Percentiles rank a stretch among this genome's conserved stretches.
These are phyloP conservation scores for Dromaius novaehollandiae DNA, from an alignment of 2,113 vertebrate genomes.

Conservation along the genomic window DNA sequence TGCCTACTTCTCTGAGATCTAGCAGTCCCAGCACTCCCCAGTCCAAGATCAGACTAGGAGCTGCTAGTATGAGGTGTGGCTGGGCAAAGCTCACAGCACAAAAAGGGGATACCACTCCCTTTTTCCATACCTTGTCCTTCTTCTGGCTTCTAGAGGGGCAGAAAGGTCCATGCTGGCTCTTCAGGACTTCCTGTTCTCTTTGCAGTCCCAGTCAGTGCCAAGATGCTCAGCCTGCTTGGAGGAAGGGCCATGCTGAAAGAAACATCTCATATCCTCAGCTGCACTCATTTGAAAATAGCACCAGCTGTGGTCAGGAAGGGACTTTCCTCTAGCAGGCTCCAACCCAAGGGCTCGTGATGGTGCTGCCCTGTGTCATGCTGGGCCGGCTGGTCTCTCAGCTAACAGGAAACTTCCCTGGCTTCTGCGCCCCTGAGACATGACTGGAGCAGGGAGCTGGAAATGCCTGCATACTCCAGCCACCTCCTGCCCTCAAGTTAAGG, in stretches of 20 bases:
- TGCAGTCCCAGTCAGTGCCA: neutral
- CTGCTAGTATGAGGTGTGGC: neutral
- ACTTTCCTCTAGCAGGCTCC: neutral
- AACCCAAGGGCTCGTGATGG: neutral
- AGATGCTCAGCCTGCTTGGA: neutral
- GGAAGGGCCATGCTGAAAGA: neutral
- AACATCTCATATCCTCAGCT: neutral
- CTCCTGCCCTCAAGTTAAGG: no score
- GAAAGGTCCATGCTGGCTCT: neutral
- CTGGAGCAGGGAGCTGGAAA: neutral
- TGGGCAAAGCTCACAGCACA: no score
- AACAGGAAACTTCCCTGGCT: neutral
- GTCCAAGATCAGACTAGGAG: neutral
- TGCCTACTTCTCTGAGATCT: neutral
- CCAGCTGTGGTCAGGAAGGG: neutral
- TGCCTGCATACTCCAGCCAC: neutral
- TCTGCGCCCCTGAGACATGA: neutral
- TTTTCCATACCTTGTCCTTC: no score
- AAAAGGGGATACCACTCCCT: neutral
- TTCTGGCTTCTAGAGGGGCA: neutral
- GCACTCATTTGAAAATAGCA: neutral
- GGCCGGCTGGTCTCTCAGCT: neutral
- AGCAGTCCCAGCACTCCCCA: neutral
- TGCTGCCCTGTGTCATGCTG: neutral
- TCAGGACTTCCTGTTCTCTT: neutral